Evolutionary conservation across 2,113 vertebrate genomes (phyloP), one percentile per base, ranked within the genome.

Genomic region (Leptodactylus fuscus): DNA sequence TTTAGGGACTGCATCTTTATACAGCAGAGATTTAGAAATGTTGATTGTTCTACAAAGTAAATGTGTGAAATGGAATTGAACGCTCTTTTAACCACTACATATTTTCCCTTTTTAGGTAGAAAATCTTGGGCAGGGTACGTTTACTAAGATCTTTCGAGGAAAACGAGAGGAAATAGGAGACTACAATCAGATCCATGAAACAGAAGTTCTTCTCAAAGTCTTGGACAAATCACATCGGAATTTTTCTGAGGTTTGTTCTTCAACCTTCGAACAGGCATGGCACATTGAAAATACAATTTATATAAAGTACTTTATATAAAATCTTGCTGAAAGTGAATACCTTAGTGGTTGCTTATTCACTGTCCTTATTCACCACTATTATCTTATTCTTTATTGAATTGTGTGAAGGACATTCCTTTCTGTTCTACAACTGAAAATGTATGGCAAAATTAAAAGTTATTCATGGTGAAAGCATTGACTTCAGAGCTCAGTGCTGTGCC

Each of bases 61-160:
- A n/a, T n/a, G 18, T 22, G 18, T 5, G 32, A 18, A 67, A 20
- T 67, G 6, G 15, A 34, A 22, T 11, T 38, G 15, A 38, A 1
- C 22, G 1, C 10, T 70, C 15, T 49, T 29, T 27, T 27, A 48
- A 74, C 11, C 15, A 48, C 46, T 44, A 29, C n/a, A 29, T 49
- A 8, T 49, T 22, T 69, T 1, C 32, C 3, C 13, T 3, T 27
- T 20, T 1, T 11, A 99, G 98, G 95, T 94, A 51, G 95, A 97
- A 87, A 96, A 97, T 88, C 92, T 99, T 88, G 98, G 98, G 24
- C 97, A 98, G 90, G 98, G 98, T 38, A 98, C 97, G 0, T 98
- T 99, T 88, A 99, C 97, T 20, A 98, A 99, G 93, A 96, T 99
- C 89, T 98, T 97, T 91, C 95, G 94, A 88, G 98, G 98, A 36